Evolutionary conservation across 2,888 invertebrate genomes (phyloP).

Genomic region (Homarus gammarus): DNA sequence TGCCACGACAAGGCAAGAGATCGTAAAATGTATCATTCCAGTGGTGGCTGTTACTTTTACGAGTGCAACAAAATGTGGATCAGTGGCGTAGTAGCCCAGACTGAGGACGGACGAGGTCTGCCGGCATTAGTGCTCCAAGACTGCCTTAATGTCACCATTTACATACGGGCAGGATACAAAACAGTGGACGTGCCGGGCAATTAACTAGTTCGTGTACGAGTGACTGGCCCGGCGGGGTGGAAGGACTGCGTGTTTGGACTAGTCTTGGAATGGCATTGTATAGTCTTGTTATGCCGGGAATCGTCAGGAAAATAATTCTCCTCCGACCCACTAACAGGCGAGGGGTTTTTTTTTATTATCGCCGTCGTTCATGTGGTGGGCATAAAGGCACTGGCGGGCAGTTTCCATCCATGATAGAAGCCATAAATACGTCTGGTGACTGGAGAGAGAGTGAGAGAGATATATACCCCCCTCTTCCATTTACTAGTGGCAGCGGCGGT

Average conservation of each 20-base stretch:
- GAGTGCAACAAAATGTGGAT: not conserved
- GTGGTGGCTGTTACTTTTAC: not conserved
- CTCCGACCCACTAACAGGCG: not conserved
- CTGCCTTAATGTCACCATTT: not conserved
- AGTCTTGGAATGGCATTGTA: too few relatives aligned
- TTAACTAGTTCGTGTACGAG: too few relatives aligned
- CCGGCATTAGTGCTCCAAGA: not conserved
- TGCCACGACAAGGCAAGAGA: not conserved
- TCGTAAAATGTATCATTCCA: not conserved
- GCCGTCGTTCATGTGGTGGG: not conserved
- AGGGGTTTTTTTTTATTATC: not conserved
- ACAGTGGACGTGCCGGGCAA: not conserved
- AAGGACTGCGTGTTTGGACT: not conserved
- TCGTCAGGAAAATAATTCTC: not conserved
- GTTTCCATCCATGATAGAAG: not conserved
- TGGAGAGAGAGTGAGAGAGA: constrained; percentile 19
- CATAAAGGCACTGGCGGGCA: not conserved
- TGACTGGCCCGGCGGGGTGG: too few relatives aligned
- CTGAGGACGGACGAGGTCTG: not conserved
- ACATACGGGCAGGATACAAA: not conserved
- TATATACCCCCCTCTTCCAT: constrained; percentile 14
- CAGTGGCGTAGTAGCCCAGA: not conserved
- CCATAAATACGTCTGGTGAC: not conserved
- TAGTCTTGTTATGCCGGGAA: not conserved
- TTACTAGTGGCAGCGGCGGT: not conserved